These are phyloP conservation scores for Piezodorus guildinii DNA, from an alignment of 1,140 invertebrate genomes.

Conservation along the genomic window DNA sequence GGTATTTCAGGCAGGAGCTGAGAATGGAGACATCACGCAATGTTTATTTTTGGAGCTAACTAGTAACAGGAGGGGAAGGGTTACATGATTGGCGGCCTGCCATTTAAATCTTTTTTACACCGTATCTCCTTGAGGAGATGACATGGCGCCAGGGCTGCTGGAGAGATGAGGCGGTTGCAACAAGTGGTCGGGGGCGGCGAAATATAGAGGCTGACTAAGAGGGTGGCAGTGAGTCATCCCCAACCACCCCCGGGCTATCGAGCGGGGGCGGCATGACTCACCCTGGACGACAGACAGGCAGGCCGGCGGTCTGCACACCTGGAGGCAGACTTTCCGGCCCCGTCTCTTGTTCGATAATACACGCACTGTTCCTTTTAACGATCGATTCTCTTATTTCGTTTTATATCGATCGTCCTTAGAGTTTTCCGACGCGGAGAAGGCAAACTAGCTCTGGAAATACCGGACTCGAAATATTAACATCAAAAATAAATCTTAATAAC, in stretches of 20 bases:
- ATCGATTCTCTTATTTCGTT: neutral
- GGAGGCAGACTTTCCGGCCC: slow-evolving; percentile 7
- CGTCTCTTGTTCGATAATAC: neutral
- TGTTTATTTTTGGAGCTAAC: neutral
- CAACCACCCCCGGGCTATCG: slow-evolving; percentile 3
- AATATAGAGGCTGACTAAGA: slow-evolving; percentile 1
- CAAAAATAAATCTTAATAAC: too few relatives aligned
- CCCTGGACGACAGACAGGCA: neutral
- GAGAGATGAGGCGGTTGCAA: neutral
- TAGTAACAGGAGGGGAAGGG: too few relatives aligned
- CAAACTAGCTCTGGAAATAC: too few relatives aligned
- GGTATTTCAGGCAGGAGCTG: neutral
- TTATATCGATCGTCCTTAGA: too few relatives aligned
- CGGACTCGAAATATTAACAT: too few relatives aligned
- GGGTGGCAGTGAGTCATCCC: slow-evolving; percentile 1
- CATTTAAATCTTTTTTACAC: too few relatives aligned
- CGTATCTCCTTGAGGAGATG: too few relatives aligned
- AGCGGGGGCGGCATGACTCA: slow-evolving; percentile 2
- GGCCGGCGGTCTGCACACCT: slow-evolving; percentile 4
- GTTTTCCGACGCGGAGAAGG: too few relatives aligned
- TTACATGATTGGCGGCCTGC: too few relatives aligned
- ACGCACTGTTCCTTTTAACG: neutral
- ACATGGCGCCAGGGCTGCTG: neutral
- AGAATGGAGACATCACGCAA: neutral
- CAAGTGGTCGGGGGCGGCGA: neutral